Evolutionary conservation across 2,888 invertebrate genomes (phyloP), one percentile per base, ranked within the genome.

Genomic region (Drosophila diplacantha): DNA sequence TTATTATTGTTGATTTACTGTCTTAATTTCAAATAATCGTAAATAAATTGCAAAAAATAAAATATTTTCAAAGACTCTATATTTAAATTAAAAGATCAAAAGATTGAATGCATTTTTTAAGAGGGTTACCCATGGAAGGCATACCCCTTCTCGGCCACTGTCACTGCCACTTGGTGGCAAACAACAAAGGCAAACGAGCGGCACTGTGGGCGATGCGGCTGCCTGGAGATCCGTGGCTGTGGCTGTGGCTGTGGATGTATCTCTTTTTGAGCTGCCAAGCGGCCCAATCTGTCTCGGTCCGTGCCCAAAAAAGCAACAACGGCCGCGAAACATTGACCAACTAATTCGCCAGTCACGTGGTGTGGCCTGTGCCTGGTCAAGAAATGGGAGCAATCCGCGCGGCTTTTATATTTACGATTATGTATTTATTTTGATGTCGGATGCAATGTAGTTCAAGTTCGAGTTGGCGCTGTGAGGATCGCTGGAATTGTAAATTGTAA

Each of bases 311-410:
- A 69, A 69, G 55, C 31, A 44, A 26, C 51, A 56, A 47, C 37
- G 43, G 22, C 47, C 49, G 37, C 50, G 43, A 60, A 50, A 51
- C 46, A 64, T 66, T 74, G 75, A 72, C 74, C 71, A 76, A 73
- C 67, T 68, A 75, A 76, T 75, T 77, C 73, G 77, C 74, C 54
- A 70, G 77, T 77, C 81, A 81, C 80, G 80, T 80, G 80, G 81
- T 71, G 71, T 50, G 55, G 70, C 63, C 68, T 71, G 71, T 54
- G 72, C 76, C 56, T 41, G 49, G 57, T 31, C 53, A 54, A 65
- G 51, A 71, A 81, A 79, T 79, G 75, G 71, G 80, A 77, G 72
- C 80, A 80, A 79, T 74, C 68, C 68, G 69, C 74, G 62, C 59
- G 37, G 50, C 59, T 59, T 58, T 61, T 61, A 43, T 58, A 59